Conservation (phyloP, 2,797 vertebrate species). For the Pteropus rufus region DNA sequence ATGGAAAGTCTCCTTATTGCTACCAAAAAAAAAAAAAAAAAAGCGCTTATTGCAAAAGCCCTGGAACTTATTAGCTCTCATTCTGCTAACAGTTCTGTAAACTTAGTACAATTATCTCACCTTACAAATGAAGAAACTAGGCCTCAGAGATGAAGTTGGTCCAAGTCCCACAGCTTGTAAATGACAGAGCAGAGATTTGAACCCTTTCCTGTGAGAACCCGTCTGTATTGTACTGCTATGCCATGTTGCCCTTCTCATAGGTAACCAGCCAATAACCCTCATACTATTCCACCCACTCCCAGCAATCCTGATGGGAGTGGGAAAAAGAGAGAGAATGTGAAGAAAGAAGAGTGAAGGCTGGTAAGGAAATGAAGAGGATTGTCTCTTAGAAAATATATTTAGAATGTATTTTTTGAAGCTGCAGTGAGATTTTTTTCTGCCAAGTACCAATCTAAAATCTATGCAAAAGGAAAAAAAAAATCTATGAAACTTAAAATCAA, state of each 20-base stretch:
- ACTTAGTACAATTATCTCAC: neutral
- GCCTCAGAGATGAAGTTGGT: neutral
- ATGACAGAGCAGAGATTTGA: neutral
- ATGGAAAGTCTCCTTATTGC: neutral
- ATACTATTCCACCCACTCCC: neutral
- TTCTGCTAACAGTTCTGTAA: neutral
- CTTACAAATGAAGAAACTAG: neutral
- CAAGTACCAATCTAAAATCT: constrained; percentile 21
- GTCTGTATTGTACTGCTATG: neutral
- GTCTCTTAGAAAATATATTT: constrained; percentile 2
- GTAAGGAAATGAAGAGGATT: neutral
- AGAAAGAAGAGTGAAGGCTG: neutral
- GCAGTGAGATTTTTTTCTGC: neutral
- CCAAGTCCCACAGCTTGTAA: neutral
- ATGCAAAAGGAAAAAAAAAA: constrained; percentile 25
- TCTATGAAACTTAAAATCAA: constrained; percentile 52
- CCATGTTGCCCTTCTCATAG: neutral
- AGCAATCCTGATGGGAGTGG: neutral
- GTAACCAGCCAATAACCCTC: neutral
- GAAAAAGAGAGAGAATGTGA: neutral
- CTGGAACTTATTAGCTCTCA: neutral
- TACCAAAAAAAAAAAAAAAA: neutral
- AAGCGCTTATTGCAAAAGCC: neutral
- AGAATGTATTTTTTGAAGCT: neutral
- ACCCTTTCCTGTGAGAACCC: neutral